Conservation (phyloP, 2,113 vertebrate genomes). For the Campylomormyrus numenius region DNA sequence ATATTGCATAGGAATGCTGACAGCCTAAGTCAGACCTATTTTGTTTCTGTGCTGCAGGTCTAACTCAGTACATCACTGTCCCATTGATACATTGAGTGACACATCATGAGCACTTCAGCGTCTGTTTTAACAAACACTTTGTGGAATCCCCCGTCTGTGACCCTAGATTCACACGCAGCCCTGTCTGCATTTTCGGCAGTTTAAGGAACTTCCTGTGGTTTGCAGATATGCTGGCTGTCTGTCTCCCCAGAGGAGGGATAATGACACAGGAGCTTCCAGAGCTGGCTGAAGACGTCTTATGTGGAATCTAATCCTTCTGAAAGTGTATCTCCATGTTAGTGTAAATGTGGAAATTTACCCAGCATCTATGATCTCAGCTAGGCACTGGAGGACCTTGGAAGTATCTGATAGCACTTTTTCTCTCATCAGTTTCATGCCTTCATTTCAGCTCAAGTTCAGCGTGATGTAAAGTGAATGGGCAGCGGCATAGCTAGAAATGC, state of each 20-base stretch:
- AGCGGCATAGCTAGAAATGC: neutral
- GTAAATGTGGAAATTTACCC: neutral
- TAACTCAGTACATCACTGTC: neutral
- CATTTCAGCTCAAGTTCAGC: neutral
- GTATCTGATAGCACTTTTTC: neutral
- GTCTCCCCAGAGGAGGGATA: slow-evolving; percentile 11
- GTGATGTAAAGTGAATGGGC: neutral
- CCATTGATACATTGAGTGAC: neutral
- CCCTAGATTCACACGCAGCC: neutral
- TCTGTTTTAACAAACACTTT: neutral
- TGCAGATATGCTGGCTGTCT: neutral
- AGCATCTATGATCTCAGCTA: neutral
- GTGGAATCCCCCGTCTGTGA: neutral
- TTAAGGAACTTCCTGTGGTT: slow-evolving; percentile 5
- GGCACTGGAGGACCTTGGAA: neutral
- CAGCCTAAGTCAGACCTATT: neutral
- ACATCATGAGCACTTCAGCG: neutral
- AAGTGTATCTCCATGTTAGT: neutral
- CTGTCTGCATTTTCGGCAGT: neutral
- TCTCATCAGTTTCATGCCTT: neutral
- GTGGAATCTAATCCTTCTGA: neutral
- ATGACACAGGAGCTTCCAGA: slow-evolving; percentile 35
- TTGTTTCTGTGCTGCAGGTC: neutral
- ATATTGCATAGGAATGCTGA: neutral
- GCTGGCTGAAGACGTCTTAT: slow-evolving; percentile 39